Base-by-base conservation (phyloP, 2,113 vertebrate species). In the Andinoacara biseriatus region DNA sequence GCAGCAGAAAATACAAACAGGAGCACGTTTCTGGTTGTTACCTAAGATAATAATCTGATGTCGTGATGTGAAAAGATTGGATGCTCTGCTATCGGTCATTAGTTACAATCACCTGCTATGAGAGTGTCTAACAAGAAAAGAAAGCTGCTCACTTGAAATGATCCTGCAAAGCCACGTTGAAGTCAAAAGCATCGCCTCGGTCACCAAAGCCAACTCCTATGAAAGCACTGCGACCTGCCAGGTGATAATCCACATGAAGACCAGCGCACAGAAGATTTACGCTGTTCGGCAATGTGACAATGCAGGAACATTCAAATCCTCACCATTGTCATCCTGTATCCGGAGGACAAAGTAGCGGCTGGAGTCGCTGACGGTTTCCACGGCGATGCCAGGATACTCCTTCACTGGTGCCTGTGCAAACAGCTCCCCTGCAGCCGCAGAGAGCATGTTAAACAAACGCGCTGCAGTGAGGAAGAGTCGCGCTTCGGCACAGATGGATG, bases 121-220 rank as follows among this genome's bases (percentile, higher is more conserved):
- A 69, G 22, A 52, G 0, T 46, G 9, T 49, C 43, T 11, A 11
- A 24, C 10, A 29, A 49, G 26, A 2, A 31, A 9, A 0, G 10
- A 13, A 78, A 62, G 3, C 4, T 14, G 14, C 87, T 89, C 91
- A 98, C 98, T 99, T 99, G 94, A 99, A 99, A 89, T 99, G 98
- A 93, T 99, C 97, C 93, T 99, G 98, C 86, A 99, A 93, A 74
- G 98, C 93, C 72, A 99, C 98, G 20, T 99, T 99, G 91, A 99
- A 99, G 91, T 99, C 98, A 76, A 99, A 99, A 15, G 98, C 96
- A 84, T 99, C 98, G 11, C 98, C 98, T 79, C 98, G 93, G 92
- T 99, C 98, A 5, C 95, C 95, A 72, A 99, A 99, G 74, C 98
- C 98, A 43, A 99, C 96, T 61, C 98, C 98, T 63, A 99, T 99